A percentile compares a stretch with the other conserved stretches of the same genome.
phyloP scores from a whole-genome alignment of 1,140 invertebrate genomes.

The Drosophila ficusphila region DNA sequence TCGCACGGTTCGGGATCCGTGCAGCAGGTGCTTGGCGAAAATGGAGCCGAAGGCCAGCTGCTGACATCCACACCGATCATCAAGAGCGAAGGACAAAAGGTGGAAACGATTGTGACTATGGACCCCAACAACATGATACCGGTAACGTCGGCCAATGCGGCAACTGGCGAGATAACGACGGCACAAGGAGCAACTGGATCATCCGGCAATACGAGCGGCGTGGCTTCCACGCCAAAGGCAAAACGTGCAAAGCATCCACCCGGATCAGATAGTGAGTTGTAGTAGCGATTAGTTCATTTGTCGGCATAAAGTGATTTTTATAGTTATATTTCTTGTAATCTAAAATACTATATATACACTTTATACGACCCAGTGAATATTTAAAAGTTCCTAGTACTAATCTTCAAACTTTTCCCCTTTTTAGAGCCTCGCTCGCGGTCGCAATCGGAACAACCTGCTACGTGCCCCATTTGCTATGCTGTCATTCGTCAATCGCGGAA shows the following conservation, averaged over 20 bases:
- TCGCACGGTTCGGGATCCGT: slow-evolving; percentile 60
- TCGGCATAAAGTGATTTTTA: neutral
- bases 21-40: slow-evolving; percentile 74
- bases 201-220: slow-evolving; percentile 54
- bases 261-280: slow-evolving; percentile 69
- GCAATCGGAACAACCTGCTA: slow-evolving; percentile 87
- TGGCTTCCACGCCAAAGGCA: slow-evolving; percentile 56
- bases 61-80: slow-evolving; percentile 73
- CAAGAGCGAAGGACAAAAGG: slow-evolving; percentile 78
- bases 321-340: no score
- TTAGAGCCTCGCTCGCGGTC: slow-evolving; percentile 85
- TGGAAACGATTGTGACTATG: slow-evolving; percentile 81
- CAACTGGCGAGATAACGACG: slow-evolving; percentile 70
- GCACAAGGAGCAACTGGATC: slow-evolving; percentile 55
- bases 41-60: slow-evolving; percentile 69
- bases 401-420: neutral
- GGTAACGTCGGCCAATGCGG: slow-evolving; percentile 70
- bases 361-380: neutral
- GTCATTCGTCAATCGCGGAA: slow-evolving; percentile 87
- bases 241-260: slow-evolving; percentile 76
- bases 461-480: slow-evolving; percentile 87
- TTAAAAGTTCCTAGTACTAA: neutral
- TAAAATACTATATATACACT: neutral
- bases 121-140: slow-evolving; percentile 81
- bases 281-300: neutral